Evolutionary conservation across 92 coral and sea anemone species (phyloP).

Genomic region (Isaurus tuberculatus): DNA sequence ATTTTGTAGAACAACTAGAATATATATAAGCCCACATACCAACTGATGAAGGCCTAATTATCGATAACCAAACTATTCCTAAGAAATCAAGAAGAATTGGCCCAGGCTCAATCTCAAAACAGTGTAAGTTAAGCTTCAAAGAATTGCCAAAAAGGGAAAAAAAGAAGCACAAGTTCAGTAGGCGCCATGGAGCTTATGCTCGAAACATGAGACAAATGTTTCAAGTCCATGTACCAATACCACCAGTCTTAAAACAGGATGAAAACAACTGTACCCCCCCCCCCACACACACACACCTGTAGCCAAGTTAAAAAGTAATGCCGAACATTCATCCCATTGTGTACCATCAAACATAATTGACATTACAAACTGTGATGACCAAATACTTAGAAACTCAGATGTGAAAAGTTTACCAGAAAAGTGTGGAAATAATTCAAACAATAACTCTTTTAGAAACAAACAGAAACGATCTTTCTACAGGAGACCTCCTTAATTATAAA

Average conservation of each 20-base stretch:
- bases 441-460: not conserved
- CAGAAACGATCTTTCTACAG: slow-evolving; percentile 2
- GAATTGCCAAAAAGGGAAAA: not conserved
- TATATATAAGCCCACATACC: not conserved
- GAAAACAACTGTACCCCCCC: no score
- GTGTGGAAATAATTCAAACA: no score
- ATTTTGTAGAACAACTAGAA: not conserved
- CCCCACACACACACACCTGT: no score
- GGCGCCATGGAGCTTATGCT: slow-evolving; percentile 18
- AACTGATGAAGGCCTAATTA: slow-evolving; percentile 14
- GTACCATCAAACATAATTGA: no score
- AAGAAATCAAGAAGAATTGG: not conserved
- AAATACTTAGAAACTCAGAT: no score
- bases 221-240: slow-evolving; percentile 1
- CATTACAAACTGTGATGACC: no score
- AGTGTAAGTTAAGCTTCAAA: not conserved
- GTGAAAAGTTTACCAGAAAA: no score
- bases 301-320: no score
- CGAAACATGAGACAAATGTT: not conserved
- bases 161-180: slow-evolving; percentile 12
- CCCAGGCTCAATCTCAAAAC: slow-evolving; percentile 1
- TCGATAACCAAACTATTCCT: not conserved
- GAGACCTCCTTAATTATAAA: slow-evolving; percentile 29
- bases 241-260: no score
- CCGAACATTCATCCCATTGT: no score